A percentile compares a stretch with the other conserved stretches of the same genome.
Evolutionary conservation across 2,113 vertebrate species (phyloP).

Genomic region (Mastomys natalensis): DNA sequence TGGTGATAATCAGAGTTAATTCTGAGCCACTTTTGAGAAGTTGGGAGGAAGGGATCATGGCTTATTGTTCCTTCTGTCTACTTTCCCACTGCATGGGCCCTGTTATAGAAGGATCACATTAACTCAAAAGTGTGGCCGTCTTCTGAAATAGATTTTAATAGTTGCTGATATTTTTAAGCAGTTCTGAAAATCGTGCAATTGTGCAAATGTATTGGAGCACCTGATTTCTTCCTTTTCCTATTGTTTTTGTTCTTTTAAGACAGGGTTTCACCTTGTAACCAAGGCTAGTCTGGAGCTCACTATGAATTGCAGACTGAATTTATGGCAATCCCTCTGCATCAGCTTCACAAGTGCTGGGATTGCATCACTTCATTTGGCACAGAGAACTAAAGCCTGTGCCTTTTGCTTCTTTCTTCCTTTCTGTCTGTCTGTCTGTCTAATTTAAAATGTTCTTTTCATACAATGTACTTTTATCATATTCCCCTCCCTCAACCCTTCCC

Average conservation of each 20-base stretch:
- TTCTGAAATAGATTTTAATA: neutral
- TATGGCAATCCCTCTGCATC: neutral
- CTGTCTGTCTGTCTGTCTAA: too few relatives aligned
- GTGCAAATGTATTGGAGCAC: neutral
- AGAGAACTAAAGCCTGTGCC: neutral
- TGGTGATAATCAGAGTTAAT: slow-evolving; percentile 30
- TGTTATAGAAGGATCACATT: neutral
- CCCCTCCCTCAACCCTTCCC: neutral
- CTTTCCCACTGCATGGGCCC: neutral
- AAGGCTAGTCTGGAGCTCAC: neutral
- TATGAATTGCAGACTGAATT: neutral
- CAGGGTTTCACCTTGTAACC: neutral
- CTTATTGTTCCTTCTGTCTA: neutral
- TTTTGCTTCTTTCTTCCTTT: too few relatives aligned
- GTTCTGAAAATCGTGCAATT: neutral
- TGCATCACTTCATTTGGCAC: neutral
- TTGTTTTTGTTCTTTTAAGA: neutral
- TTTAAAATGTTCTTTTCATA: neutral
- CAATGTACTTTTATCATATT: neutral
- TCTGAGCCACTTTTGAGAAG: slow-evolving; percentile 11
- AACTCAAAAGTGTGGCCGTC: neutral
- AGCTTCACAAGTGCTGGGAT: neutral
- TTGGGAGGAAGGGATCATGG: neutral
- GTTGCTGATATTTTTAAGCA: neutral
- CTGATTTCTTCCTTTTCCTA: neutral